phyloP scores from a whole-genome alignment of 2,113 vertebrate genomes.

The Panthera tigris region DNA sequence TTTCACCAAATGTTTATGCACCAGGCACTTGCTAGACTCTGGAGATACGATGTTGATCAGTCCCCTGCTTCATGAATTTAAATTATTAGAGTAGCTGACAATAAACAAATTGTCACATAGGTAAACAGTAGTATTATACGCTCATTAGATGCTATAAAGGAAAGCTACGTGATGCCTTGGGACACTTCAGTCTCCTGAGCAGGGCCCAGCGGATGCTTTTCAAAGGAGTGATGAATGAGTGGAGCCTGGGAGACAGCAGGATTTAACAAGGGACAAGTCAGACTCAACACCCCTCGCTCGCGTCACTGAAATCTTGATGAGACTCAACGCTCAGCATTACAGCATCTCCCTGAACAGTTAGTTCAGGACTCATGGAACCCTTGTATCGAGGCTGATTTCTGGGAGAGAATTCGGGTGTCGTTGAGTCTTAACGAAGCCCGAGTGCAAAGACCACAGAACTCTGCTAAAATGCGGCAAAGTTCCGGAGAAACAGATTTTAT shows the following conservation, averaged over 20 bases:
- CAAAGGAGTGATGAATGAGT: not conserved
- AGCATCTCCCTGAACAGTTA: not conserved
- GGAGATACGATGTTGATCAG: not conserved
- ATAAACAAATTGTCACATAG: constrained; percentile 9
- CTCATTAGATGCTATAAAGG: not conserved
- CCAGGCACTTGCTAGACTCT: not conserved
- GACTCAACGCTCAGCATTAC: not conserved
- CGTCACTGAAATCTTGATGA: not conserved
- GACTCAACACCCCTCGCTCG: not conserved
- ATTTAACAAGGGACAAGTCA: not conserved
- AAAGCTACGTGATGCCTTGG: not conserved
- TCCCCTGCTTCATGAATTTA: not conserved
- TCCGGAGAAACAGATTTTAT: not conserved
- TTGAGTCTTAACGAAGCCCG: not conserved
- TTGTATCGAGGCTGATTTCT: not conserved
- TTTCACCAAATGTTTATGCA: not conserved
- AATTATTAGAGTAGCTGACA: not conserved
- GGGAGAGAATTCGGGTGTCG: not conserved
- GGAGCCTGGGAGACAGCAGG: not conserved
- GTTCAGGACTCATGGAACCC: not conserved
- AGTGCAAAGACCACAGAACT: not conserved
- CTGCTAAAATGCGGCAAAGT: not conserved
- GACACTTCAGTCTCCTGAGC: not conserved
- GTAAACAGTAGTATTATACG: not conserved
- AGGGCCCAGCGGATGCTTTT: not conserved